phyloP scores from a whole-genome alignment of 2,888 invertebrate genomes.

The Nomada goodeniana region DNA sequence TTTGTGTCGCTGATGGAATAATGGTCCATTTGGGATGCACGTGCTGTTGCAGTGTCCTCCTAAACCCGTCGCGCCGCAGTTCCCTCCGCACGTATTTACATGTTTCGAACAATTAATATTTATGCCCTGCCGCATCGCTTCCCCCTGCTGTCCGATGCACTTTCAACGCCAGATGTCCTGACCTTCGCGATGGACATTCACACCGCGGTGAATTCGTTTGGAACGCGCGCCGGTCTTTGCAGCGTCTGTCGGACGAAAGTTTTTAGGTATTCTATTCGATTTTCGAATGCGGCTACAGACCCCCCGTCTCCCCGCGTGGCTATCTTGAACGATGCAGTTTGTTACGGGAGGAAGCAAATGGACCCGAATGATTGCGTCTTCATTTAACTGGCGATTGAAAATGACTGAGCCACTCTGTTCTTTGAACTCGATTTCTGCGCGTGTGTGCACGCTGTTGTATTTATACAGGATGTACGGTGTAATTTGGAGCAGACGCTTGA shows the following conservation, averaged over 20 bases:
- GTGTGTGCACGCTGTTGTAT: too few relatives aligned
- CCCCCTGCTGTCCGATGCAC: slow-evolving; percentile 33
- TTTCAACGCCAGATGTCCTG: slow-evolving; percentile 23
- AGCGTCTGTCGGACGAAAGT: too few relatives aligned
- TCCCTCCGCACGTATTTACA: slow-evolving; percentile 80
- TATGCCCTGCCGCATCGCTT: slow-evolving; percentile 73
- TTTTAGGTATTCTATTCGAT: not conserved
- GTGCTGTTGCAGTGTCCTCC: slow-evolving; percentile 77
- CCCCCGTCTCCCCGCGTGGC: too few relatives aligned
- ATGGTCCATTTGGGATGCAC: slow-evolving; percentile 83
- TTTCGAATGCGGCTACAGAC: not conserved
- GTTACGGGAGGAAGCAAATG: too few relatives aligned
- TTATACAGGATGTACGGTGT: too few relatives aligned
- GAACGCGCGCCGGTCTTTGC: not conserved
- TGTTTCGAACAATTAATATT: slow-evolving; percentile 83
- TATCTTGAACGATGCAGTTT: too few relatives aligned
- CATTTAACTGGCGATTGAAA: too few relatives aligned
- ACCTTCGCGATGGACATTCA: slow-evolving; percentile 31
- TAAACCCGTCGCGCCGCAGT: slow-evolving; percentile 50
- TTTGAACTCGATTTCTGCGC: too few relatives aligned
- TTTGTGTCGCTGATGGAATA: slow-evolving; percentile 83
- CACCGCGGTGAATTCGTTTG: slow-evolving; percentile 21
- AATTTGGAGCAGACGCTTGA: too few relatives aligned
- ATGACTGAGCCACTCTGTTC: too few relatives aligned
- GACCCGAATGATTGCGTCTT: too few relatives aligned